Percentiles rank a stretch among this genome's conserved stretches.
Evolutionary conservation across 2,797 vertebrate genomes (phyloP).

Genomic region (Phalanger gymnotis): DNA sequence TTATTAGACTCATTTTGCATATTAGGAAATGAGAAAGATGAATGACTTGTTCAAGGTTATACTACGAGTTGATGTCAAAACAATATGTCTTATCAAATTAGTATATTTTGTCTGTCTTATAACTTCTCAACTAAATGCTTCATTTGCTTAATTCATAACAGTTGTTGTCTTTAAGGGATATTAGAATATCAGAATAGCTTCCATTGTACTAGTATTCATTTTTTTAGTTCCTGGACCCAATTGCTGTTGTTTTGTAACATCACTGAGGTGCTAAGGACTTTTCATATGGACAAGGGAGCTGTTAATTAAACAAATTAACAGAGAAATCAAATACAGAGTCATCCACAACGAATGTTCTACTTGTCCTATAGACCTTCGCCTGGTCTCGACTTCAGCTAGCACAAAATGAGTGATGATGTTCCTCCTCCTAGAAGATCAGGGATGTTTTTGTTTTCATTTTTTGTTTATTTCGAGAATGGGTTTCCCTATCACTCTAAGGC

Average conservation of each 20-base stretch:
- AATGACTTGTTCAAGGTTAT: neutral
- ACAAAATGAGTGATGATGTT: neutral
- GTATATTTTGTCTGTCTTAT: neutral
- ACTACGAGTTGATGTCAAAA: neutral
- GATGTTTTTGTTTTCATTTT: neutral
- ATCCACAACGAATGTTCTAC: neutral
- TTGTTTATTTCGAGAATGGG: neutral
- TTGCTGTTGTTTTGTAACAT: slow-evolving; percentile 27
- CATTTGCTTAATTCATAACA: neutral
- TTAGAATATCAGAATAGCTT: neutral
- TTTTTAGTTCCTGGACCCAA: slow-evolving; percentile 10
- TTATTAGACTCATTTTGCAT: neutral
- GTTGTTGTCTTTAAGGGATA: neutral
- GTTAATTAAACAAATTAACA: slow-evolving; percentile 22
- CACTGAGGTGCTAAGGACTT: slow-evolving; percentile 34
- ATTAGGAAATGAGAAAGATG: neutral
- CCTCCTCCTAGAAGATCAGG: neutral
- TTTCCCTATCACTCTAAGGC: neutral
- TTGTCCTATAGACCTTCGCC: neutral
- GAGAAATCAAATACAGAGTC: neutral
- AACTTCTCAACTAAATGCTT: slow-evolving; percentile 4
- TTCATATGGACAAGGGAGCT: neutral
- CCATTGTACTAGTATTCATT: neutral
- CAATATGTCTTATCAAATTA: neutral
- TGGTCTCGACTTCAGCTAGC: neutral